A percentile compares a stretch with the other conserved stretches of the same genome.
Conservation (phyloP, 2,113 vertebrate species). For the Variabilichromis moorii region DNA sequence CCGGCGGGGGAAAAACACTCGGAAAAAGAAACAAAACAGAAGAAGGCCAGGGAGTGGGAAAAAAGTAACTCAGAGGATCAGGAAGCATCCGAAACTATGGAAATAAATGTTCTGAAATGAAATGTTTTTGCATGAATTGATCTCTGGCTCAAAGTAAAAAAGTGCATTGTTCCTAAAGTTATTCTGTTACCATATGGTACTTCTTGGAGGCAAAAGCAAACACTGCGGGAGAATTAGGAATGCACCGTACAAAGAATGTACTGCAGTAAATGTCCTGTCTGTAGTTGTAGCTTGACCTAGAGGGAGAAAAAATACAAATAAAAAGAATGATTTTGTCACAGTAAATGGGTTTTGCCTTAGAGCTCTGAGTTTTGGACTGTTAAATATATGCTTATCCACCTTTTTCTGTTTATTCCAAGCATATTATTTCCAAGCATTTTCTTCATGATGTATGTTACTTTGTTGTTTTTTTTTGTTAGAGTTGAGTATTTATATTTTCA, state of each 20-base stretch:
- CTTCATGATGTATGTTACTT: neutral
- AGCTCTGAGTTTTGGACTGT: neutral
- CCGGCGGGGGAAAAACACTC: neutral
- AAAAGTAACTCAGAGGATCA: neutral
- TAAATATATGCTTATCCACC: neutral
- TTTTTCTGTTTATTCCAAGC: neutral
- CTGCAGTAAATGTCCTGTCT: neutral
- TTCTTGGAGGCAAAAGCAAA: neutral
- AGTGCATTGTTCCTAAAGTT: neutral
- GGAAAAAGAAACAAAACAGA: constrained; percentile 1
- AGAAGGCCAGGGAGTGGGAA: neutral
- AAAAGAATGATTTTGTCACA: neutral
- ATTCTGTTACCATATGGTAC: neutral
- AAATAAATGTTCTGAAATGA: neutral
- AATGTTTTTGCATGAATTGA: neutral
- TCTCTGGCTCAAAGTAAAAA: neutral
- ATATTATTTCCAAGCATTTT: neutral
- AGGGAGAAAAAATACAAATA: neutral
- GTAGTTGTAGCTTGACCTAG: neutral
- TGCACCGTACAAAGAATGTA: neutral
- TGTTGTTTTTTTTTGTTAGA: neutral
- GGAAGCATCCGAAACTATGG: neutral
- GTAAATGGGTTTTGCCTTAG: neutral
- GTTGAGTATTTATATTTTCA: neutral
- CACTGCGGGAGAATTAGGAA: neutral